Percentiles rank a stretch among this genome's conserved stretches.
These are phyloP conservation scores for Masticophis lateralis DNA, from an alignment of 2,797 vertebrate genomes.

Conservation along the genomic window DNA sequence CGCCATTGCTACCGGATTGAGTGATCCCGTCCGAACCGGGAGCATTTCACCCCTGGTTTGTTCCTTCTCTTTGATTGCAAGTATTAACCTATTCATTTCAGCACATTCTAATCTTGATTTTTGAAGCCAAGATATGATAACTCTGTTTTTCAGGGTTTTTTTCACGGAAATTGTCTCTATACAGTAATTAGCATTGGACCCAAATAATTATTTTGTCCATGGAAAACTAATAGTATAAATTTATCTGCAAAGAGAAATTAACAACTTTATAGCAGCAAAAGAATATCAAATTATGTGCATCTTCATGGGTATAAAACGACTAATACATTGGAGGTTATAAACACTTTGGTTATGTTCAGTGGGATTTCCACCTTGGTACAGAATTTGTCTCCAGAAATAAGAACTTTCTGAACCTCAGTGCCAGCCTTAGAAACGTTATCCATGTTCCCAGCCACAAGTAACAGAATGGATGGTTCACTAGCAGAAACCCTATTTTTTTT, in stretches of 20 bases:
- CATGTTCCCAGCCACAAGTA: neutral
- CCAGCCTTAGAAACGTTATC: neutral
- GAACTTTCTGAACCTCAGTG: neutral
- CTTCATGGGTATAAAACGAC: neutral
- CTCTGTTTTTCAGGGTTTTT: neutral
- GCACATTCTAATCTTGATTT: neutral
- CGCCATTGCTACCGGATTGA: no score
- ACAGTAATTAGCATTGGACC: neutral
- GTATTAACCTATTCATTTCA: no score
- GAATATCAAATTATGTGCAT: neutral
- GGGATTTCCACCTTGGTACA: neutral
- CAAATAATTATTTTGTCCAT: neutral
- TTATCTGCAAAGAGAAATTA: neutral
- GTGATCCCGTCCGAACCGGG: no score
- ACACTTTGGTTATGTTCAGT: neutral
- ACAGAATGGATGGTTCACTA: neutral
- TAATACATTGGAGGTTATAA: neutral
- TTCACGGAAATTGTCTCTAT: neutral
- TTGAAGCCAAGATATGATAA: neutral
- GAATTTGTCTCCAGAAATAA: neutral
- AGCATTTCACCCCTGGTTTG: no score
- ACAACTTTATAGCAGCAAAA: neutral
- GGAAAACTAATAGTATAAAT: neutral
- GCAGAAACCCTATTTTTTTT: neutral
- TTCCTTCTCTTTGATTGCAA: no score